Evolutionary conservation across 2,888 invertebrate genomes (phyloP).

Genomic region (Melanophora roralis): DNA sequence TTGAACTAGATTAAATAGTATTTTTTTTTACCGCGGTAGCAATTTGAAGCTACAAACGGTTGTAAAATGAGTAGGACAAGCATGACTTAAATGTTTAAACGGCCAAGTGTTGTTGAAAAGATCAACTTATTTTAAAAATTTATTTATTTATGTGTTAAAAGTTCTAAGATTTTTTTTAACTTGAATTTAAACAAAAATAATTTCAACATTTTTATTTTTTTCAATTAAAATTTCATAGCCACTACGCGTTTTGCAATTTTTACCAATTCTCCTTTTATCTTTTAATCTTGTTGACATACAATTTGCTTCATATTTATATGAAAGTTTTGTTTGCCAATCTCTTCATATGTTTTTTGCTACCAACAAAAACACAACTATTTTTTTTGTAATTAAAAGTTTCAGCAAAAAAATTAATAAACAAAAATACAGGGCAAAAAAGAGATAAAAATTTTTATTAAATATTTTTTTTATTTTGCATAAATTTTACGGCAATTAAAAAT

Average conservation of each 20-base stretch:
- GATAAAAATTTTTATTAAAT: background rate
- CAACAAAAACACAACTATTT: background rate
- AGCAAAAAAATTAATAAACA: background rate
- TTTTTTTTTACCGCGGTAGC: too few species aligned
- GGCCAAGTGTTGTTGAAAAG: too few species aligned
- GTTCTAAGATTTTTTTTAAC: background rate
- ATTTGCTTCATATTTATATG: background rate
- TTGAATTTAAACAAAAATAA: background rate
- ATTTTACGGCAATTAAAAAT: slow-evolving; percentile 29
- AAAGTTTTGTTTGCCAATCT: background rate
- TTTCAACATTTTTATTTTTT: background rate
- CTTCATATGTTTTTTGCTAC: background rate
- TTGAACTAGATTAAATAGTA: too few species aligned
- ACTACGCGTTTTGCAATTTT: background rate
- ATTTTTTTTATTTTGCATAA: slow-evolving; percentile 26
- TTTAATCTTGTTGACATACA: background rate
- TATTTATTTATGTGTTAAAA: background rate
- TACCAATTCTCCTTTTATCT: background rate
- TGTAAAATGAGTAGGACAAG: too few species aligned
- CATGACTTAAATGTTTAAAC: too few species aligned
- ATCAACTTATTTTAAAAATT: background rate
- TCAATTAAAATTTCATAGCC: background rate
- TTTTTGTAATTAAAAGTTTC: background rate
- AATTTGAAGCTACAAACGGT: too few species aligned
- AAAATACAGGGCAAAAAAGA: background rate